Base-by-base conservation (phyloP, 2,888 invertebrate species). In the Drosophila pseudotakahashii region DNA sequence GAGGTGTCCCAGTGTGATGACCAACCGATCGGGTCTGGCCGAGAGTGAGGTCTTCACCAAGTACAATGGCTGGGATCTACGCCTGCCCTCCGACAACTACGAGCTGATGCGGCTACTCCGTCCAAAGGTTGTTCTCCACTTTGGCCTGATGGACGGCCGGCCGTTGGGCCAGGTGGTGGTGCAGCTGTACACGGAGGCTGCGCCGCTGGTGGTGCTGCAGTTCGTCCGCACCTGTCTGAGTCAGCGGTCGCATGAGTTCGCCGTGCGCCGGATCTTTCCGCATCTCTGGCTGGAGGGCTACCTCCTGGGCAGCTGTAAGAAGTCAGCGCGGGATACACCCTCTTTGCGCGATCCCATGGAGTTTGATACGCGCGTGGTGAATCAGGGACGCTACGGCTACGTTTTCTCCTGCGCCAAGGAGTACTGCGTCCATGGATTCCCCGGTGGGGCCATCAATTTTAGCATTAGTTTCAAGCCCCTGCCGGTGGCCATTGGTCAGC, bases 401-500 rank as follows among this genome's bases (percentile, higher is more conserved):
- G 44, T 86, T 3, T 44, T 84, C 7, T 85, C 86, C 9, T 81
- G 79, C 59, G 54, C 79, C 16, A 48, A 63, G 19, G 67, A 72
- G 34, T 58, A 62, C 32, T 71, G 71, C 39, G 37, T 70, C 6
- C 59, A 61, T 7, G 71, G 72, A 2, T 70, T 66, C 23, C 60
- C 64, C 19, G 71, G 75, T n/a, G 48, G 53, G 11, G 39, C 55
- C 9, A 62, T 90, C 0, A 67, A 79, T 34, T 91, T 90, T 26
- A 72, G 86, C 30, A 79, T 91, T 11, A 89, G 89, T 34, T 89
- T 89, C 55, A 85, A 87, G 44, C 87, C 87, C 1, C 16, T 90
- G 19, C 59, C 55, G 1, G 74, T 79, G 2, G 66, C 86, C n/a
- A 90, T 88, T 60, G 89, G 89, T 0, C 75, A 71, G n/a, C 78